Percentiles rank a stretch among this genome's conserved stretches.
Conservation (phyloP, 2,797 vertebrate species). For the Zalophus californianus region DNA sequence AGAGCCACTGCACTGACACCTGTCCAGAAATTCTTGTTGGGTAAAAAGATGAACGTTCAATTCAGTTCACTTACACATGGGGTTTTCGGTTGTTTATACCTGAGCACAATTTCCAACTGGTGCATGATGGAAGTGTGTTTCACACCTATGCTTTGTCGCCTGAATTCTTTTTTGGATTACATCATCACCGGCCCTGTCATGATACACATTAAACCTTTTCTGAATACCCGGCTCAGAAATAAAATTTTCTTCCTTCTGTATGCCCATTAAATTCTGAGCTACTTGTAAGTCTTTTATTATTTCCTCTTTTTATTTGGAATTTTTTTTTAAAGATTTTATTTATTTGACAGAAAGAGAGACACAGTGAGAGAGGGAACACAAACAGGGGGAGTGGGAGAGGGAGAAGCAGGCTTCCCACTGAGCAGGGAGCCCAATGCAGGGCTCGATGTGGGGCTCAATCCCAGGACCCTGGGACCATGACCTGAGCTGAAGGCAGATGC, state of each 20-base stretch:
- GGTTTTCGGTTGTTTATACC: background rate
- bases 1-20: background rate
- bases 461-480: too few species aligned
- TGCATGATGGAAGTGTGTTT: background rate
- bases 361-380: too few species aligned
- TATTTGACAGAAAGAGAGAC: too few species aligned
- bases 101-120: background rate
- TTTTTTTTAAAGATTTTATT: background rate
- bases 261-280: background rate
- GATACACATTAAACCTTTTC: background rate
- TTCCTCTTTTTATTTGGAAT: background rate
- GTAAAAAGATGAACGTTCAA: background rate
- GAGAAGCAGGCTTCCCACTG: too few species aligned
- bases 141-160: background rate
- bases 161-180: background rate
- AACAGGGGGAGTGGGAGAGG: too few species aligned
- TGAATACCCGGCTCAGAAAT: background rate
- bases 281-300: background rate
- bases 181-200: background rate
- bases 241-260: background rate
- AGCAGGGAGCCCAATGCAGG: too few species aligned
- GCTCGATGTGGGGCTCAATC: too few species aligned
- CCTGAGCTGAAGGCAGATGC: too few species aligned
- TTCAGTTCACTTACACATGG: background rate
- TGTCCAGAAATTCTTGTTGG: background rate